A percentile compares a stretch with the other conserved stretches of the same genome.
phyloP scores from a whole-genome alignment of 2,113 vertebrate species.

The Dromaius novaehollandiae region DNA sequence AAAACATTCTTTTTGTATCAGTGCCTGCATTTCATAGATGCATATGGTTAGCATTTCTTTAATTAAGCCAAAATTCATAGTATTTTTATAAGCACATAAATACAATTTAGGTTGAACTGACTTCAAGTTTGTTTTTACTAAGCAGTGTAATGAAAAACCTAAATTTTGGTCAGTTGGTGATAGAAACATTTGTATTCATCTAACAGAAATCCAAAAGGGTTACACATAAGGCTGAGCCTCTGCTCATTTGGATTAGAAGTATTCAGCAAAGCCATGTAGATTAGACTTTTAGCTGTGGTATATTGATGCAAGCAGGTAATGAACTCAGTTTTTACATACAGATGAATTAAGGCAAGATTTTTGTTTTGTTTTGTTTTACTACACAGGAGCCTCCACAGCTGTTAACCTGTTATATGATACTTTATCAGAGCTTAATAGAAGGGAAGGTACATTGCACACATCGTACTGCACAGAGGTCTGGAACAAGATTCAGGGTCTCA shows the following conservation, averaged over 20 bases:
- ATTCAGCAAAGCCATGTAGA: not conserved
- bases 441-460: not conserved
- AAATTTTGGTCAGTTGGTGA: not conserved
- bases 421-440: not conserved
- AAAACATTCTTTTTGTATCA: not conserved
- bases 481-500: not conserved
- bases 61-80: not conserved
- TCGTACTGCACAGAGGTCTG: not conserved
- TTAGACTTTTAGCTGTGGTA: not conserved
- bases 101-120: not conserved
- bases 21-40: not conserved
- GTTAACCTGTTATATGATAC: not conserved
- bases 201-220: not conserved
- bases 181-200: not conserved
- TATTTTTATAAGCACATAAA: not conserved
- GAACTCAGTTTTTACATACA: slow-evolving; percentile 14
- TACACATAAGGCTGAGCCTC: not conserved
- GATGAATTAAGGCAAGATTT: not conserved
- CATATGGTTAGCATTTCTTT: not conserved
- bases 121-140: not conserved
- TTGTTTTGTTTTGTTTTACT: not conserved
- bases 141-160: not conserved
- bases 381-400: not conserved
- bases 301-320: not conserved
- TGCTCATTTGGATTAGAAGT: not conserved